These are phyloP conservation scores for Cosmopolites sordidus DNA, from an alignment of 2,888 invertebrate genomes.

Conservation along the genomic window DNA sequence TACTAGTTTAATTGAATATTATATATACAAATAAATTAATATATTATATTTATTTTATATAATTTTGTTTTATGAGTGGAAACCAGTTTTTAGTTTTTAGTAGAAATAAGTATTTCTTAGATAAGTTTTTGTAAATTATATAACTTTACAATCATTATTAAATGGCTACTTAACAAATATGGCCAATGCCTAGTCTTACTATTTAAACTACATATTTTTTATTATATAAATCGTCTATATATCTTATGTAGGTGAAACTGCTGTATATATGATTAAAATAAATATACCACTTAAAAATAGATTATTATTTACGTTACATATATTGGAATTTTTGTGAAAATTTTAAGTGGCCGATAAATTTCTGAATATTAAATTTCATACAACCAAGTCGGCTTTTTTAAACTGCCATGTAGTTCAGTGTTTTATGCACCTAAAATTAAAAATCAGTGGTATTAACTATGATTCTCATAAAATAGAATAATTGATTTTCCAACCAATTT, in stretches of 20 bases:
- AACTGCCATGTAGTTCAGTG: too few relatives aligned
- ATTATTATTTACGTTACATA: too few relatives aligned
- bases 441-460: too few relatives aligned
- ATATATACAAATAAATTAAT: not conserved
- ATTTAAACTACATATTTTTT: constrained; percentile 30
- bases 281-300: not conserved
- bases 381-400: too few relatives aligned
- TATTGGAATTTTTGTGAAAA: too few relatives aligned
- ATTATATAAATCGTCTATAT: too few relatives aligned
- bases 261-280: not conserved
- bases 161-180: not conserved
- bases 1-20: not conserved
- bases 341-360: too few relatives aligned
- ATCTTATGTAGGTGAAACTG: not conserved
- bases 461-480: too few relatives aligned
- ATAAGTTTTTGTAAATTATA: not conserved
- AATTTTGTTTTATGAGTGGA: not conserved
- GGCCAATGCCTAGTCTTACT: constrained; percentile 34
- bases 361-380: too few relatives aligned
- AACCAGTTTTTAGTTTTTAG: not conserved
- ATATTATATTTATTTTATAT: constrained; percentile 1
- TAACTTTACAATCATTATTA: not conserved
- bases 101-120: not conserved
- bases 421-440: too few relatives aligned
- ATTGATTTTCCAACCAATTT: too few relatives aligned